Percentiles rank a stretch among this genome's conserved stretches.
Conservation (phyloP, 53 echinoderm and acorn worm species). For the Actinopyga echinites region DNA sequence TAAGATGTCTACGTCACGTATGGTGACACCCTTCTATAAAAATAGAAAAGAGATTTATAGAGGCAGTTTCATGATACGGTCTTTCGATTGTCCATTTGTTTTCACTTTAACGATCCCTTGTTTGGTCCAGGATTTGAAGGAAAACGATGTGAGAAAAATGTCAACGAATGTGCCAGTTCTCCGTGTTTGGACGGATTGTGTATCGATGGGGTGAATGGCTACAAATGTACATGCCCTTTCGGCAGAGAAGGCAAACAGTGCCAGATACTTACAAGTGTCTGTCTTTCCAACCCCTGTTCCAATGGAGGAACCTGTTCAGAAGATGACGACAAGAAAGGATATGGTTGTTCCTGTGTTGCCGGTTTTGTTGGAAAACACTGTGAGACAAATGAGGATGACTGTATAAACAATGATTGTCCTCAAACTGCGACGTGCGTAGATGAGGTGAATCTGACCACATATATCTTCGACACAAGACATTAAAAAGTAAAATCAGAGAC, state of each 20-base stretch:
- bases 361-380: background rate
- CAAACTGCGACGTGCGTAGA: no score
- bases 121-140: conserved; percentile 18
- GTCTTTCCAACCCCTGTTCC: conserved; percentile 18
- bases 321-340: background rate
- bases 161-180: conserved; percentile 10
- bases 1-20: no score
- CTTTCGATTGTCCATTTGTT: no score
- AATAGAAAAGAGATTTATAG: no score
- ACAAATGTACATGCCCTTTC: conserved; percentile 10
- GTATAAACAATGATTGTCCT: no score
- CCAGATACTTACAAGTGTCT: background rate
- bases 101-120: no score
- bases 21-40: no score
- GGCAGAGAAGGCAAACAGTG: background rate
- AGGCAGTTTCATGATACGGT: no score
- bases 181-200: background rate
- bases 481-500: no score
- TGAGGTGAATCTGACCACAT: no score
- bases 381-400: background rate
- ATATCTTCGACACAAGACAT: no score
- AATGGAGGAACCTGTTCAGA: conserved; percentile 29
- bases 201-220: conserved; percentile 25
- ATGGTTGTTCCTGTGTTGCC: background rate
- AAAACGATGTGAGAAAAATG: background rate